A percentile compares a stretch with the other conserved stretches of the same genome.
Conservation (phyloP, 2,113 vertebrate genomes). For the Podarcis muralis region DNA sequence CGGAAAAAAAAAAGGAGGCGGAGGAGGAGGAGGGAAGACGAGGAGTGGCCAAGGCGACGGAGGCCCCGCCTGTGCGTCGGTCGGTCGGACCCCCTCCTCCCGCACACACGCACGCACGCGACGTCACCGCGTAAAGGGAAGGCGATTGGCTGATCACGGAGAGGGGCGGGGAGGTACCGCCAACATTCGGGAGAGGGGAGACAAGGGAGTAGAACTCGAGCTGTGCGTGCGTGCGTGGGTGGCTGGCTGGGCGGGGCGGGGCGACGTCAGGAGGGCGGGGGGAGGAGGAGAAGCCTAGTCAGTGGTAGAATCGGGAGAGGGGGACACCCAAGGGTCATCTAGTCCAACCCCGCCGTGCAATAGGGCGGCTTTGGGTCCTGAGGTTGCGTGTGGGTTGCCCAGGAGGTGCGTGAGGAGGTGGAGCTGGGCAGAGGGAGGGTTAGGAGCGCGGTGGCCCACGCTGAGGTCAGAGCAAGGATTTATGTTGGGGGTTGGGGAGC, state of each 20-base stretch:
- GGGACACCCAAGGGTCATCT: no score
- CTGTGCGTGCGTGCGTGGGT: no score
- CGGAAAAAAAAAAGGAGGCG: not conserved
- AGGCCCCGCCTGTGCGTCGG: not conserved
- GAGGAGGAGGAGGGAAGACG: not conserved
- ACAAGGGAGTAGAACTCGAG: not conserved
- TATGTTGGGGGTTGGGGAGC: no score
- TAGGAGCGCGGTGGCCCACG: no score
- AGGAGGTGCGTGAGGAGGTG: no score
- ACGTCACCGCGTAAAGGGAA: not conserved
- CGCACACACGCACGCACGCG: slow-evolving; percentile 9
- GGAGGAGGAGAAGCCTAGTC: not conserved
- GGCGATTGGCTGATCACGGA: not conserved
- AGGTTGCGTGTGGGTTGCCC: no score
- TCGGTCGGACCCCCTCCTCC: not conserved
- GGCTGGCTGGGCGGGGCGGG: no score
- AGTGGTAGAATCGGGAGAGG: not conserved
- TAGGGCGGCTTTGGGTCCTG: no score
- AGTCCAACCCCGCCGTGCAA: no score
- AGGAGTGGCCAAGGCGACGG: slow-evolving; percentile 33
- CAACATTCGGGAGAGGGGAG: not conserved
- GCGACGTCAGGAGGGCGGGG: not conserved
- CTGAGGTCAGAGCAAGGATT: no score
- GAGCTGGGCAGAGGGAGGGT: no score
- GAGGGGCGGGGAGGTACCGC: not conserved